Conservation (phyloP, 1,140 invertebrate genomes). For the Drosophila bocki region DNA sequence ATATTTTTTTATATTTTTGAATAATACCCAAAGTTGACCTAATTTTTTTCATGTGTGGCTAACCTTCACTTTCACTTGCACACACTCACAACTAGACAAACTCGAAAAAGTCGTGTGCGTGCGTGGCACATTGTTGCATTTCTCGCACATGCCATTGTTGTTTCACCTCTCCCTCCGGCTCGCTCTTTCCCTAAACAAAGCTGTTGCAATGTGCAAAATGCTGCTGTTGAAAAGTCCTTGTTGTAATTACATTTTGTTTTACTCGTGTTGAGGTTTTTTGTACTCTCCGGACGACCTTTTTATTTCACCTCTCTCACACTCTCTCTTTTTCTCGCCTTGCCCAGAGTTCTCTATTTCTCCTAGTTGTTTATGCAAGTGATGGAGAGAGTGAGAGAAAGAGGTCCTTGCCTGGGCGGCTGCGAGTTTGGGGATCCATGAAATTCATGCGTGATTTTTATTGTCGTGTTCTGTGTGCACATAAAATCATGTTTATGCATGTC, state of each 20-base stretch:
- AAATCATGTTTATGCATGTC: conserved; percentile 77
- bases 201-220: conserved; percentile 69
- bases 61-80: conserved; percentile 79
- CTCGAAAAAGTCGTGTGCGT: conserved; percentile 22
- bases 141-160: conserved; percentile 63
- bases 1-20: not conserved
- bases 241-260: conserved; percentile 84
- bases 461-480: conserved; percentile 74
- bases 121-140: conserved; percentile 77
- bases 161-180: conserved; percentile 9
- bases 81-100: conserved; percentile 1
- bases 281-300: conserved; percentile 67
- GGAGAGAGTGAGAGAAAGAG: not conserved
- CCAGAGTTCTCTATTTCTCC: conserved; percentile 22
- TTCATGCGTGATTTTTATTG: conserved; percentile 83
- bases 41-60: conserved; percentile 17
- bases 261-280: conserved; percentile 83
- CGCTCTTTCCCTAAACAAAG: conserved; percentile 35
- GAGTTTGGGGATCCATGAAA: conserved; percentile 72
- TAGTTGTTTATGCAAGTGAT: conserved; percentile 71
- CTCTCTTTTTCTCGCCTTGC: conserved; percentile 13
- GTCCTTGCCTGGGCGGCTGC: conserved; percentile 8
- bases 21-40: not conserved
- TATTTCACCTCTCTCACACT: conserved; percentile 20
- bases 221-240: conserved; percentile 70